phyloP scores from a whole-genome alignment of 1,140 invertebrate genomes.

The Nomia melanderi region DNA sequence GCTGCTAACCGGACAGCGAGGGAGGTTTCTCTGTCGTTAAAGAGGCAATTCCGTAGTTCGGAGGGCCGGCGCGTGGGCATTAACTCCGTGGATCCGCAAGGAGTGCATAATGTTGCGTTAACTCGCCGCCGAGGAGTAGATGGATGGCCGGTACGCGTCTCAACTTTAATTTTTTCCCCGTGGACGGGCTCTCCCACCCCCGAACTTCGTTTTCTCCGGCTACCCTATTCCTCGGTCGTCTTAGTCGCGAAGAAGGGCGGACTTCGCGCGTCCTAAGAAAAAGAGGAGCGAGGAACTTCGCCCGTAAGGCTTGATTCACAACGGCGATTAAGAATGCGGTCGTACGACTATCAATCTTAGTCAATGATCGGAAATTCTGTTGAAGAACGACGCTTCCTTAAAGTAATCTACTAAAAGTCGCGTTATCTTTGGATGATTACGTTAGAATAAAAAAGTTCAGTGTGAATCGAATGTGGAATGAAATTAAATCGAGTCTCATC shows the following conservation, averaged over 20 bases:
- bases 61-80: conserved; percentile 41
- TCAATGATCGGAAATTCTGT: no score
- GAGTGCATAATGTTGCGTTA: conserved; percentile 68
- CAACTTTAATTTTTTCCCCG: conserved; percentile 65
- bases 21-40: conserved; percentile 56
- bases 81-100: conserved; percentile 51
- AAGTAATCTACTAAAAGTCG: no score
- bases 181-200: conserved; percentile 2
- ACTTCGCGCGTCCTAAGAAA: not conserved
- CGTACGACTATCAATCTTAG: no score
- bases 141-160: conserved; percentile 68
- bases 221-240: not conserved
- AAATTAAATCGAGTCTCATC: no score
- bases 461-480: no score
- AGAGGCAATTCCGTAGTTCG: conserved; percentile 38
- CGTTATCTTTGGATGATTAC: no score
- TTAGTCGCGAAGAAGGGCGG: conserved; percentile 6
- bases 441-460: no score
- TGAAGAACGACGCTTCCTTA: no score
- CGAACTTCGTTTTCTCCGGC: not conserved
- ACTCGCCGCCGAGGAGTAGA: conserved; percentile 58
- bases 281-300: not conserved
- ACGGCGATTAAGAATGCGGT: no score
- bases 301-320: no score
- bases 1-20: conserved; percentile 12